Evolutionary conservation across 2,113 vertebrate species (phyloP).

Genomic region (Megalops atlanticus): DNA sequence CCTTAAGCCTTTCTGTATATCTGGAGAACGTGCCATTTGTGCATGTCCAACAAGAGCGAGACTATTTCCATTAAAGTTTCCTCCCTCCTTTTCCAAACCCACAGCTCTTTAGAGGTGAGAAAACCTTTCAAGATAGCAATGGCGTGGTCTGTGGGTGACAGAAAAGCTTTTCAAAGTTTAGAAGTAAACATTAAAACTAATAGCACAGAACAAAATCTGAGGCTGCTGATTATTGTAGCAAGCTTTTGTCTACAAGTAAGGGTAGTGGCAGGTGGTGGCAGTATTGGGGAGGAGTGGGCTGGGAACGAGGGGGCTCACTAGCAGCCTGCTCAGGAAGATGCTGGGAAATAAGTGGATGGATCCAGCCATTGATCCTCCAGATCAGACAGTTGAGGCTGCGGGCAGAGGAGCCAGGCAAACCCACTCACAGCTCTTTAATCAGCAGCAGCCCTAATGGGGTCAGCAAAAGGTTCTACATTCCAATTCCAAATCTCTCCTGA

Average conservation of each 20-base stretch:
- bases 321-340: neutral
- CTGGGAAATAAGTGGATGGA: neutral
- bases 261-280: too few relatives aligned
- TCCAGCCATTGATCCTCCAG: neutral
- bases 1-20: slow-evolving; percentile 59
- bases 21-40: too few relatives aligned
- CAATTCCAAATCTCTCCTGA: neutral
- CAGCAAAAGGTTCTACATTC: neutral
- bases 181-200: neutral
- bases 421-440: slow-evolving; percentile 19
- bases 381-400: neutral
- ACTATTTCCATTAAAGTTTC: too few relatives aligned
- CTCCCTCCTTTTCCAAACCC: neutral
- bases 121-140: neutral
- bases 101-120: neutral
- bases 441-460: neutral
- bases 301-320: too few relatives aligned
- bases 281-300: too few relatives aligned
- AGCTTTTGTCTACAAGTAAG: neutral
- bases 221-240: too few relatives aligned
- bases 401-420: neutral
- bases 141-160: neutral
- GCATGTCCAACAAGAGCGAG: too few relatives aligned
- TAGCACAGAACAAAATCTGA: neutral
- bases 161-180: neutral